Conservation (phyloP, 2,888 invertebrate genomes). For the Tenthredo distinguenda region DNA sequence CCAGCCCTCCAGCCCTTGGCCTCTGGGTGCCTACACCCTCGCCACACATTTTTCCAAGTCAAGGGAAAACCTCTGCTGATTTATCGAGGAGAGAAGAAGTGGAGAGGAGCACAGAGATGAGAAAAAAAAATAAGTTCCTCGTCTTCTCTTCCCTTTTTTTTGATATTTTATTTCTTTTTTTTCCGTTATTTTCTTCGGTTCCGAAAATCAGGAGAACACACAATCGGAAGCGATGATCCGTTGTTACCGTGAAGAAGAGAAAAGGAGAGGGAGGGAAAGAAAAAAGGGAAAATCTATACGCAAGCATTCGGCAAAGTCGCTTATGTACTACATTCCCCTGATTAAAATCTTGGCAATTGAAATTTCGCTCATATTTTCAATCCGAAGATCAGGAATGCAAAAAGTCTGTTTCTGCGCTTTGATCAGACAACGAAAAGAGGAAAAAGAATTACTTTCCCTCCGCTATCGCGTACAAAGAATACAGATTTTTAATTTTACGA, state of each 20-base stretch:
- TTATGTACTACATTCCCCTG: background rate
- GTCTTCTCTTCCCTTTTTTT: background rate
- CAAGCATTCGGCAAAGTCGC: background rate
- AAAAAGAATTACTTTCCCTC: background rate
- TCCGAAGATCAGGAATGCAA: background rate
- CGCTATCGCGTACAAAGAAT: background rate
- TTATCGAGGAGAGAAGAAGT: slow-evolving; percentile 1
- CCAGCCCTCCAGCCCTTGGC: background rate
- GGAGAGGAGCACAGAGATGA: background rate
- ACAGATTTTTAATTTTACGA: background rate
- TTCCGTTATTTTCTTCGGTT: background rate
- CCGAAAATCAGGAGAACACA: background rate
- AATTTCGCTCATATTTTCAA: background rate
- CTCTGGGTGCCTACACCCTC: background rate
- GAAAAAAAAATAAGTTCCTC: background rate
- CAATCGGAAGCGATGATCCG: background rate
- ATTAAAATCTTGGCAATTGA: slow-evolving; percentile 2
- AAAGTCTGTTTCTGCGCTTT: background rate
- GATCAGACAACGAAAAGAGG: background rate
- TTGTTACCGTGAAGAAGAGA: background rate
- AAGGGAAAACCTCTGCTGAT: background rate
- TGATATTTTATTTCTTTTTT: background rate
- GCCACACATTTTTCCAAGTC: slow-evolving; percentile 35
- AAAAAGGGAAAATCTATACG: background rate
- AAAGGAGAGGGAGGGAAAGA: background rate